Conservation (phyloP, 2,888 invertebrate species). For the Sarcophaga variegata region DNA sequence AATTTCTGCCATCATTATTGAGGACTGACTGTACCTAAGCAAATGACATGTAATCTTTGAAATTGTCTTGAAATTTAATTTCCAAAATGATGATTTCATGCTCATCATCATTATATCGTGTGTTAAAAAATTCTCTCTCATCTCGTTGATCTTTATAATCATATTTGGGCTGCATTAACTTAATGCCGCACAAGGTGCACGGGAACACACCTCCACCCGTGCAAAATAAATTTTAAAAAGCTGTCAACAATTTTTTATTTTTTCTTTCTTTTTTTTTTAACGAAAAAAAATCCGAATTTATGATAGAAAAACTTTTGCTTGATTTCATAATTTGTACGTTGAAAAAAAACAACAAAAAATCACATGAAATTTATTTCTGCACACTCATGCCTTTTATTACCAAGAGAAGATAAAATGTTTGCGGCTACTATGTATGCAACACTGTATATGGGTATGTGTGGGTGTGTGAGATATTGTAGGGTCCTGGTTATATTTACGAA, state of each 20-base stretch:
- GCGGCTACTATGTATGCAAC: too few relatives aligned
- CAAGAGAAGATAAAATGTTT: not conserved
- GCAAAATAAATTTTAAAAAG: not conserved
- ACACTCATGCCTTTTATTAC: slow-evolving; percentile 40
- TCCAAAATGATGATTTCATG: not conserved
- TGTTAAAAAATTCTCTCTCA: not conserved
- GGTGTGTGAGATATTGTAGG: not conserved
- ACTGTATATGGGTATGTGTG: not conserved
- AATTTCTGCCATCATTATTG: too few relatives aligned
- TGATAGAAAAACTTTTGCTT: slow-evolving; percentile 45
- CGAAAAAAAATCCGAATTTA: slow-evolving; percentile 24
- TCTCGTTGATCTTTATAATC: not conserved
- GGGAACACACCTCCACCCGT: not conserved
- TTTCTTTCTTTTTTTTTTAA: too few relatives aligned
- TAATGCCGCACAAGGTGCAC: not conserved
- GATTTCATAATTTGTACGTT: slow-evolving; percentile 46
- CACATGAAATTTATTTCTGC: not conserved
- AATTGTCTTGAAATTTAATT: not conserved
- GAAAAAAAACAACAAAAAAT: too few relatives aligned
- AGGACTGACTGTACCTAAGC: too few relatives aligned
- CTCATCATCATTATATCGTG: not conserved
- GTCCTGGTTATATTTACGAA: slow-evolving; percentile 8
- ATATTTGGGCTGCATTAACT: not conserved
- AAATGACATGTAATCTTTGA: not conserved
- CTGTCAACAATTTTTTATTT: slow-evolving; percentile 22